Base-by-base conservation (phyloP, 2,888 invertebrate species). In the Eupithecia tripunctaria region DNA sequence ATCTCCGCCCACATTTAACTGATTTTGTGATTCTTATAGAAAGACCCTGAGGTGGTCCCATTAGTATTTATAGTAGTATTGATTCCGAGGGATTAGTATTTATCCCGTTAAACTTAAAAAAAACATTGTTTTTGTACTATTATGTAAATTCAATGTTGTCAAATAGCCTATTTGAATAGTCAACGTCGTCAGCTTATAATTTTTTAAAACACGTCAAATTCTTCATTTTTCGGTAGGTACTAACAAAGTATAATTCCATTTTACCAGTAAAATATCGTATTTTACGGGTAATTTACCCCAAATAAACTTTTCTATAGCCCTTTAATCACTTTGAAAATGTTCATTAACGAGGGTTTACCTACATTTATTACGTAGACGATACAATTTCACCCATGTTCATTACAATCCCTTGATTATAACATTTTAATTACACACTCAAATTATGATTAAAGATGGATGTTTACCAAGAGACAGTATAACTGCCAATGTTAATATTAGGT, bases 341-440 rank as follows among this genome's bases (percentile, higher is more conserved):
- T 60, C 29, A 60, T 60, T 60, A 60, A 60, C 18, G 6, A n/a
- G 60, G 6, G 18, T 60, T 43, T 8, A 12, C 29, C 8, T 60
- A 12, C 29, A 18, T 60, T 67, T 63, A 72, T 62, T 14, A 68
- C 64, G 29, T 56, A 25, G 12, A 56, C 60, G 41, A 68, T 60
- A 68, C 68, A 72, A 68, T 72, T 72, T 69, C 62, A 21, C 21
- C 38, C 10, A 41, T 60, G 32, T 67, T 69, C 65, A 43, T 62
- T 56, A 25, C 12, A 64, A 70, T 67, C 56, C 63, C 67, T n/a
- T 47, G 64, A 64, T 74, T 71, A 74, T 71, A 71, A 68, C 59
- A 71, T 68, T 73, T 70, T 74, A 74, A 71, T 71, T 64, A 71
- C 60, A 56, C 36, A 71, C 70, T 71, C 70, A 68, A 71, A 71